Percentiles rank a stretch among this genome's conserved stretches.
Evolutionary conservation across 2,113 vertebrate genomes (phyloP).

Genomic region (Odontesthes bonariensis): DNA sequence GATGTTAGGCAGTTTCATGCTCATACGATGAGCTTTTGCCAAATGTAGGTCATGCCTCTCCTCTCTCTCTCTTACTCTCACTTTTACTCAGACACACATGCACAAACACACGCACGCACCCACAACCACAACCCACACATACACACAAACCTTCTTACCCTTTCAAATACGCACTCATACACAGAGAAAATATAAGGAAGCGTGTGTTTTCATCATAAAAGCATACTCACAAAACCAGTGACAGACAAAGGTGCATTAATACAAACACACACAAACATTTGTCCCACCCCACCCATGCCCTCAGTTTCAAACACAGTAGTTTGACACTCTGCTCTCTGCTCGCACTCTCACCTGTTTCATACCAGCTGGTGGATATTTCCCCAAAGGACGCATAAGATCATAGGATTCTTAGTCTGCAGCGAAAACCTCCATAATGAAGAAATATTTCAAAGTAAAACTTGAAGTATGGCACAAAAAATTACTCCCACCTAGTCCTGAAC

Average conservation of each 20-base stretch:
- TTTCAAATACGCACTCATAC: conserved; percentile 28
- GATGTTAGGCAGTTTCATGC: conserved; percentile 84
- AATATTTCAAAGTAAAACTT: conserved; percentile 31
- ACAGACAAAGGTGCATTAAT: conserved; percentile 23
- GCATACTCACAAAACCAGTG: conserved; percentile 1
- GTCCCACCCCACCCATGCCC: conserved; percentile 20
- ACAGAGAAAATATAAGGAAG: conserved; percentile 25
- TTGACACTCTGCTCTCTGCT: conserved; percentile 12
- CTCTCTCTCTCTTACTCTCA: conserved; percentile 51
- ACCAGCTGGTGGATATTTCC: conserved; percentile 41
- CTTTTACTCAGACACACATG: conserved; percentile 23
- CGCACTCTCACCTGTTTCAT: conserved; percentile 35
- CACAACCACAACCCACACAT: conserved; percentile 15
- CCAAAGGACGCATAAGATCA: conserved; percentile 2
- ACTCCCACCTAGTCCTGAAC: conserved; percentile 51
- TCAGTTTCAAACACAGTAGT: conserved; percentile 23
- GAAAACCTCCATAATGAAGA: conserved; percentile 32
- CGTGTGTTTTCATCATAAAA: conserved; percentile 20
- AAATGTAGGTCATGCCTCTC: conserved; percentile 85
- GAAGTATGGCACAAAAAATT: background rate
- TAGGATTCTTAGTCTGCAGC: conserved; percentile 6
- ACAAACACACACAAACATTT: conserved; percentile 28
- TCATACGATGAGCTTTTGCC: conserved; percentile 80
- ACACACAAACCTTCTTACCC: conserved; percentile 53
- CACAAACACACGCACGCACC: conserved; percentile 32